A percentile compares a stretch with the other conserved stretches of the same genome.
Conservation (phyloP, 1,140 invertebrate genomes). For the Archivesica marissinica region DNA sequence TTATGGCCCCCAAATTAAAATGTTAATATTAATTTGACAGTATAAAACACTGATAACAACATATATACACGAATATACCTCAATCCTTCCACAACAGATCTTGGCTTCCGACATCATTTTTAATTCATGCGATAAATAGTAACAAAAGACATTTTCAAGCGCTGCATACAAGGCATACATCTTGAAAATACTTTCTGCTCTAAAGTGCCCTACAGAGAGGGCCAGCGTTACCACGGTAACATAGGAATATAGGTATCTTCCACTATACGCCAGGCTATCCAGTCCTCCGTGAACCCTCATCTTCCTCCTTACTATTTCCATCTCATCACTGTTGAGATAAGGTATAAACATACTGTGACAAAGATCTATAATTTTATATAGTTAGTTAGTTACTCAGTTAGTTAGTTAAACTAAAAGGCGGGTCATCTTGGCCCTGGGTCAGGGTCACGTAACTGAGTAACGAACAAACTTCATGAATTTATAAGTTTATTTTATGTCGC, state of each 20-base stretch:
- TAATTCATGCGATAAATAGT: background rate
- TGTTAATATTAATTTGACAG: too few relatives aligned
- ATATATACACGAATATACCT: too few relatives aligned
- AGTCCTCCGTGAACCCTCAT: background rate
- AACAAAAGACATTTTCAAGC: constrained; percentile 24
- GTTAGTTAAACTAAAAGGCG: too few relatives aligned
- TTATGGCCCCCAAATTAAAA: too few relatives aligned
- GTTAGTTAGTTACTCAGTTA: too few relatives aligned
- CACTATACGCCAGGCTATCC: background rate
- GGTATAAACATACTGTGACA: too few relatives aligned
- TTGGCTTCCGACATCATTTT: background rate
- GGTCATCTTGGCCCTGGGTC: too few relatives aligned
- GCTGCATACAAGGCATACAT: background rate
- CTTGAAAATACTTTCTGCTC: background rate
- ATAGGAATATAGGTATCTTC: background rate
- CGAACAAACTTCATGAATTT: too few relatives aligned
- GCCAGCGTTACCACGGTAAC: background rate
- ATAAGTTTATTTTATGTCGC: too few relatives aligned
- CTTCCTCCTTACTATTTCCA: background rate
- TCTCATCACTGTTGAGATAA: background rate
- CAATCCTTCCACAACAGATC: background rate
- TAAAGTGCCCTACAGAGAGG: background rate
- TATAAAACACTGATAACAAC: too few relatives aligned
- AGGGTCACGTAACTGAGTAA: too few relatives aligned
- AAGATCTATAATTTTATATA: too few relatives aligned